Evolutionary conservation across 2,113 vertebrate genomes (phyloP).

Genomic region (Heterotilapia buettikoferi): DNA sequence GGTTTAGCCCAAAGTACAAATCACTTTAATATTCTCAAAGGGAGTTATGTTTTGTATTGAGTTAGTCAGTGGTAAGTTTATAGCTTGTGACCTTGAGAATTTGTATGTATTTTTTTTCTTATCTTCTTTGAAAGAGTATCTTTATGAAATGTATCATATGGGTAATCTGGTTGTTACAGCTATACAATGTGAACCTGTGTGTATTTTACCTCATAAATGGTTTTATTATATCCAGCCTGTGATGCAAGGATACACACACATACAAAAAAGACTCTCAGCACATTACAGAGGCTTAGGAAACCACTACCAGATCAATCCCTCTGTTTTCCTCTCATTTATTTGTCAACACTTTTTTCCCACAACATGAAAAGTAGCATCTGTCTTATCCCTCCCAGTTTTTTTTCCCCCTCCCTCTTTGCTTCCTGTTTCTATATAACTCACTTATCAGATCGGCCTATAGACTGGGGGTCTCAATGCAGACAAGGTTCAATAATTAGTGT

Average conservation of each 20-base stretch:
- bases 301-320: background rate
- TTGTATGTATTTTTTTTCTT: background rate
- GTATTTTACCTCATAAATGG: background rate
- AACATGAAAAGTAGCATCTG: background rate
- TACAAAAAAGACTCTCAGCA: background rate
- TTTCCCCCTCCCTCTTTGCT: background rate
- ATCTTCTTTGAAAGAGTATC: background rate
- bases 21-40: constrained; percentile 26
- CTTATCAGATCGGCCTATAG: constrained; percentile 6
- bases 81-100: constrained; percentile 12
- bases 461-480: constrained; percentile 18
- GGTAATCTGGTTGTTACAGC: background rate
- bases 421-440: background rate
- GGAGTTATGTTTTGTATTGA: background rate
- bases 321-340: background rate
- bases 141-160: background rate
- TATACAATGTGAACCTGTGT: background rate
- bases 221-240: background rate
- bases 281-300: background rate
- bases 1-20: background rate
- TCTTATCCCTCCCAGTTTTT: background rate
- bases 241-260: background rate
- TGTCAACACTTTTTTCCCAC: background rate
- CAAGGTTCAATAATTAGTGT: constrained; percentile 52
- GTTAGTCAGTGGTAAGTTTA: background rate